These are phyloP conservation scores for Trachymyrmex septentrionalis DNA, from an alignment of 1,140 invertebrate genomes.

Conservation along the genomic window DNA sequence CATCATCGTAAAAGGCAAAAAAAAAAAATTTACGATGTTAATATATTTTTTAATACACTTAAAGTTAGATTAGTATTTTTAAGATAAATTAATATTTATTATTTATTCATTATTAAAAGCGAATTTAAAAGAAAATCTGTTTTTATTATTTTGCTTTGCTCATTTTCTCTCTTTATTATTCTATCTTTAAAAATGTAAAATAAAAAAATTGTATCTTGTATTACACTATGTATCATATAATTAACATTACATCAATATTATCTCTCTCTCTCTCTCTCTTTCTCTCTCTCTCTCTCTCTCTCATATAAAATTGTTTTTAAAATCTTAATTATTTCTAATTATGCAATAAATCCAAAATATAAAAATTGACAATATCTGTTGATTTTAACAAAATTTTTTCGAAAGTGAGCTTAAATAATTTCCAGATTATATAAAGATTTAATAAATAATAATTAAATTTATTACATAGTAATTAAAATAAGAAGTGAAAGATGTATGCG, in stretches of 20 bases:
- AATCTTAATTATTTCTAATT: background rate
- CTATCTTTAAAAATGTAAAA: background rate
- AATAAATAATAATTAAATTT: background rate
- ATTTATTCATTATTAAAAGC: too few species aligned
- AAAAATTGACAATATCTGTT: background rate
- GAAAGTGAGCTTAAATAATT: background rate
- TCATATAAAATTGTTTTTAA: background rate
- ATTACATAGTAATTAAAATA: background rate
- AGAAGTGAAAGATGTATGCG: background rate
- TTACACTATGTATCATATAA: background rate
- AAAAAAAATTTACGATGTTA: background rate
- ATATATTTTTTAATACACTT: background rate
- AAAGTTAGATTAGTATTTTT: too few species aligned
- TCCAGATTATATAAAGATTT: background rate
- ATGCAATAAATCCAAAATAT: background rate
- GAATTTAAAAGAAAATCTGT: too few species aligned
- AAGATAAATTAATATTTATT: too few species aligned
- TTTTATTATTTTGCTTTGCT: background rate
- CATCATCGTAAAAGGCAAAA: background rate
- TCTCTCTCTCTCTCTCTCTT: too few species aligned
- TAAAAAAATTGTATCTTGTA: background rate
- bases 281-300: too few species aligned
- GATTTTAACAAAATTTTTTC: background rate
- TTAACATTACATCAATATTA: background rate
- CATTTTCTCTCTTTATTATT: constrained; percentile 3